Evolutionary conservation across 1,140 invertebrate genomes (phyloP).

Genomic region (Chrysomallon squamiferum): DNA sequence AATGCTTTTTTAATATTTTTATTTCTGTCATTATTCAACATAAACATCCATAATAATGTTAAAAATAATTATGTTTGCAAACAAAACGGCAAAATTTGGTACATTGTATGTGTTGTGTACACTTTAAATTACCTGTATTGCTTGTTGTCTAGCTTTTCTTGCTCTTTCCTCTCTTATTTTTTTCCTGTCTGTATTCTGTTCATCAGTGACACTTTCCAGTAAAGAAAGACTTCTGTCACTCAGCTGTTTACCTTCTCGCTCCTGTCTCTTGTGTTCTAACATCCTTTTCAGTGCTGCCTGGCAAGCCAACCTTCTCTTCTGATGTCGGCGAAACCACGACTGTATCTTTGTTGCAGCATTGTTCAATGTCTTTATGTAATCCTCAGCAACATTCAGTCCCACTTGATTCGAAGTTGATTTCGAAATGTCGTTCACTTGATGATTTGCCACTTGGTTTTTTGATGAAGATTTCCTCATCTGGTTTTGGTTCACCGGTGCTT

Average conservation of each 20-base stretch:
- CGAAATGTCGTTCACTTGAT: background rate
- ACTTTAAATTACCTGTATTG: constrained; percentile 60
- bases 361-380: constrained; percentile 54
- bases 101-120: too few species aligned
- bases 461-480: constrained; percentile 23
- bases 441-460: constrained; percentile 15
- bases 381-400: constrained; percentile 43
- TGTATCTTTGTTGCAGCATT: constrained; percentile 57
- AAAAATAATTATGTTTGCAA: too few species aligned
- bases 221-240: constrained; percentile 23
- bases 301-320: constrained; percentile 31
- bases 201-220: constrained; percentile 29
- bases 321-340: constrained; percentile 45
- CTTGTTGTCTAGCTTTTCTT: constrained; percentile 50
- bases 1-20: background rate
- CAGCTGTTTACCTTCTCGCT: constrained; percentile 17
- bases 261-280: constrained; percentile 47
- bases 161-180: constrained; percentile 55
- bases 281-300: constrained; percentile 55
- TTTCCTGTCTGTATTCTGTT: constrained; percentile 45
- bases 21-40: too few species aligned
- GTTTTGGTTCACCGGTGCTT: constrained; percentile 61
- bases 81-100: too few species aligned
- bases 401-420: constrained; percentile 11
- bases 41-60: too few species aligned